These are phyloP conservation scores for Haliaeetus leucogaster DNA, from an alignment of 2,113 vertebrate species.

Conservation along the genomic window DNA sequence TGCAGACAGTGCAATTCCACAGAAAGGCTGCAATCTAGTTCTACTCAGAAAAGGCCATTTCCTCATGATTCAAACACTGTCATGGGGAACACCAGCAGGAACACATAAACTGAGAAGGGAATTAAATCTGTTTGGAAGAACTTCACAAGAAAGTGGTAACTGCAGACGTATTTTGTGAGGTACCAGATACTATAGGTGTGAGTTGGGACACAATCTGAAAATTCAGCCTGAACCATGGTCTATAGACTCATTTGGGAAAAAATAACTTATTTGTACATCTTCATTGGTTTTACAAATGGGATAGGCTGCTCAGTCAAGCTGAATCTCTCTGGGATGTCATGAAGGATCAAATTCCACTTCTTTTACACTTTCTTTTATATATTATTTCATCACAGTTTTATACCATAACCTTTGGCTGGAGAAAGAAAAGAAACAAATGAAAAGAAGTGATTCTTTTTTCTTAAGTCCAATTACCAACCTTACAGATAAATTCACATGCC, in stretches of 20 bases:
- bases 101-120: neutral
- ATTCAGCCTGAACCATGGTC: neutral
- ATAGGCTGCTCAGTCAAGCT: neutral
- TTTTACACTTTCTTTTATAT: neutral
- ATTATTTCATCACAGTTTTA: neutral
- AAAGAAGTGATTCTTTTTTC: neutral
- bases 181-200: neutral
- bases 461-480: neutral
- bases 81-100: neutral
- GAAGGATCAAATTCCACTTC: neutral
- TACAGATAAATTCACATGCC: neutral
- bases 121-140: neutral
- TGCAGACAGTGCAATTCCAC: neutral
- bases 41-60: neutral
- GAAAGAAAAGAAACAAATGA: neutral
- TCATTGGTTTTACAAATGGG: neutral
- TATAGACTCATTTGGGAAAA: neutral
- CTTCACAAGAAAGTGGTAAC: neutral
- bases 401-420: neutral
- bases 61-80: neutral
- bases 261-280: neutral
- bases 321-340: neutral
- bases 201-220: fast-evolving
- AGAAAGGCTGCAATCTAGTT: neutral
- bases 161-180: neutral